These are phyloP conservation scores for Heterotilapia buettikoferi DNA, from an alignment of 2,113 vertebrate genomes.

Conservation along the genomic window DNA sequence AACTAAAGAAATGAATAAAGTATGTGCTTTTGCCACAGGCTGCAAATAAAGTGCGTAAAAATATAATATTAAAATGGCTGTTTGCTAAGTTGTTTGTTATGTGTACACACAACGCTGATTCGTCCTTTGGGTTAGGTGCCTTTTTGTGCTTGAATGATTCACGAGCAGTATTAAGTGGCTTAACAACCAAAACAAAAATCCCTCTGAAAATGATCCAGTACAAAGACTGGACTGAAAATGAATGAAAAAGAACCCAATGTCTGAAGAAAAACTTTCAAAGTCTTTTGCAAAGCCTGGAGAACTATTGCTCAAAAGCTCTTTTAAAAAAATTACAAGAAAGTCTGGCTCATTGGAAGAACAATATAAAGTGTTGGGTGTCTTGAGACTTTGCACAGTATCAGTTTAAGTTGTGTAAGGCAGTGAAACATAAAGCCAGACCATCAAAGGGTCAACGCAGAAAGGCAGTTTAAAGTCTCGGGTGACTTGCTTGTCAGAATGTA, in stretches of 20 bases:
- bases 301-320: background rate
- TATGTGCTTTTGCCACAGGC: background rate
- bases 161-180: background rate
- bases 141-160: background rate
- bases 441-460: background rate
- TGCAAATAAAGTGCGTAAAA: background rate
- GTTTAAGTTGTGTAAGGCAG: background rate
- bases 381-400: background rate
- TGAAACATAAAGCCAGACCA: background rate
- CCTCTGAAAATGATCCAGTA: background rate
- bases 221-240: background rate
- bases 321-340: background rate
- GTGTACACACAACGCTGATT: background rate
- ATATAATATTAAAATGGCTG: background rate
- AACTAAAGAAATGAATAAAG: background rate
- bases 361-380: background rate
- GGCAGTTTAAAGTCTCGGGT: slow-evolving; percentile 7
- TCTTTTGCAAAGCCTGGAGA: background rate
- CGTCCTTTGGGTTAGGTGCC: background rate
- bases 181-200: background rate
- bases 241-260: background rate
- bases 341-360: background rate
- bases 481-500: background rate
- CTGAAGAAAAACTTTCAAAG: background rate
- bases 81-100: background rate